These are phyloP conservation scores for Drosophila sp. DNA, from an alignment of 1,140 invertebrate genomes.

Conservation along the genomic window DNA sequence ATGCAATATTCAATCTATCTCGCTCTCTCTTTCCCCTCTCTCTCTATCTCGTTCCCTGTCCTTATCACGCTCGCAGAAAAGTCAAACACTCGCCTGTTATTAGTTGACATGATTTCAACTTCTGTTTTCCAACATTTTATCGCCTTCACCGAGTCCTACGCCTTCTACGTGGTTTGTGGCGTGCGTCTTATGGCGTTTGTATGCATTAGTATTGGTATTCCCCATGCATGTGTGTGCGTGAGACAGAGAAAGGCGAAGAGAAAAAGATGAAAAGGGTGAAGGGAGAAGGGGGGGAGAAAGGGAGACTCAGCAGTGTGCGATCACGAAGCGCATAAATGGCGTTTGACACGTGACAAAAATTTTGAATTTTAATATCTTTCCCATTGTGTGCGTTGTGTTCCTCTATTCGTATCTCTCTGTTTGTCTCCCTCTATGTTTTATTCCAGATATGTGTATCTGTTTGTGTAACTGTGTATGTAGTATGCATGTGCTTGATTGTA, in stretches of 20 bases:
- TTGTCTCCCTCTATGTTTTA: slow-evolving; percentile 9
- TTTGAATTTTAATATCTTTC: slow-evolving; percentile 77
- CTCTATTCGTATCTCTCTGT: slow-evolving; percentile 12
- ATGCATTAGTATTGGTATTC: slow-evolving; percentile 39
- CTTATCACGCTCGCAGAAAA: not conserved
- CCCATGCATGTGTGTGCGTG: slow-evolving; percentile 3
- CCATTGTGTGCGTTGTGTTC: slow-evolving; percentile 30
- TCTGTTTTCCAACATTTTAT: slow-evolving; percentile 11
- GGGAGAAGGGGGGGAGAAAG: not conserved
- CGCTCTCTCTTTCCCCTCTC: not conserved
- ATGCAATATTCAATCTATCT: not conserved
- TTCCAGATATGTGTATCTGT: no score
- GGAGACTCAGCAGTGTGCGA: slow-evolving; percentile 59
- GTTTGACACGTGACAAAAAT: slow-evolving; percentile 81
- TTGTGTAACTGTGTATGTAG: no score
- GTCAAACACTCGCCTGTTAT: not conserved
- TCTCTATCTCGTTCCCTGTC: not conserved
- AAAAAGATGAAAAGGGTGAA: not conserved
- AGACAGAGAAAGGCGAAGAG: not conserved
- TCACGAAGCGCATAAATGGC: slow-evolving; percentile 80
- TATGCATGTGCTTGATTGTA: slow-evolving; percentile 16
- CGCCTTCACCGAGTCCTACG: slow-evolving; percentile 13
- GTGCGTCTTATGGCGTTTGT: slow-evolving; percentile 34
- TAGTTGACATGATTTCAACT: slow-evolving; percentile 4
- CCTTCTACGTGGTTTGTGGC: slow-evolving; percentile 33